phyloP scores from a whole-genome alignment of 1,140 invertebrate species.

The Pseudachorutes palmiensis region DNA sequence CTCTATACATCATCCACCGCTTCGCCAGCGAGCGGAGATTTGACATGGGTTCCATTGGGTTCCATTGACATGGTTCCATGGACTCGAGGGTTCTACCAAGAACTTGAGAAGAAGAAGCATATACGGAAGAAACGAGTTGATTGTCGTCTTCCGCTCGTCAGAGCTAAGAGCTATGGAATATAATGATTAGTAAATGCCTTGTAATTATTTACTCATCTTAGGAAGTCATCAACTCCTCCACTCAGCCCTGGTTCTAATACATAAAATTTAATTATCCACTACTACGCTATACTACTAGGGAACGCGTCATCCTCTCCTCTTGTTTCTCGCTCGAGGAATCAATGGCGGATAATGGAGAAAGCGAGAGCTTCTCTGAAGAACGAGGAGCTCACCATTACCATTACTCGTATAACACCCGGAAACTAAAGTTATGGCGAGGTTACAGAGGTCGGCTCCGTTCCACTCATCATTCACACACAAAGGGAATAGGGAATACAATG shows the following conservation, averaged over 20 bases:
- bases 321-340: not conserved
- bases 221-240: slow-evolving; percentile 11
- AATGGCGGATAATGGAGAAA: not conserved
- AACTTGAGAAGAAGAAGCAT: no score
- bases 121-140: no score
- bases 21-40: not conserved
- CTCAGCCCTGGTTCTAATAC: not conserved
- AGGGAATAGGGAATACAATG: not conserved
- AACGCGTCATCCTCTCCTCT: not conserved
- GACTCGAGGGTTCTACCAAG: no score
- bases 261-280: slow-evolving; percentile 10
- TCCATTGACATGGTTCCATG: no score
- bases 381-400: no score
- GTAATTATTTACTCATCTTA: slow-evolving; percentile 10
- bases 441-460: not conserved
- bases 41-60: no score
- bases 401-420: no score
- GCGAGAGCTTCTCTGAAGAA: not conserved
- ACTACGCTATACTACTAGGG: not conserved
- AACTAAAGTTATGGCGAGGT: not conserved
- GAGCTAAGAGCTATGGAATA: no score
- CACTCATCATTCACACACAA: slow-evolving; percentile 3
- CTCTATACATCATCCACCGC: not conserved
- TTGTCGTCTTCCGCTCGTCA: no score
- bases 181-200: slow-evolving; percentile 12